Evolutionary conservation across 2,888 invertebrate species (phyloP).

Genomic region (Xanthorhoe spadicearia): DNA sequence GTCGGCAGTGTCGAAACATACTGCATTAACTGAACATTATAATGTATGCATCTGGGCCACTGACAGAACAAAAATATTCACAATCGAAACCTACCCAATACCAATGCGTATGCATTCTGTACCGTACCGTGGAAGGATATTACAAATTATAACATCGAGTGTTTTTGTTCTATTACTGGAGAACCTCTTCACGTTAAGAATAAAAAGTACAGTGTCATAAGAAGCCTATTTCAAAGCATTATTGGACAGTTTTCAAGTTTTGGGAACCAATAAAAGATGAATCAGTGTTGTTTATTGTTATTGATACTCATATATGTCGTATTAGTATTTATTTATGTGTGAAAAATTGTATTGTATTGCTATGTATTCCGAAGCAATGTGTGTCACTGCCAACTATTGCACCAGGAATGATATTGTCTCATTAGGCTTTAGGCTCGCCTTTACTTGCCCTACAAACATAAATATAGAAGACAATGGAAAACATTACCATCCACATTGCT

Average conservation of each 20-base stretch:
- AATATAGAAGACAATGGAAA: slow-evolving; percentile 29
- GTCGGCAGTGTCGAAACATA: slow-evolving; percentile 71
- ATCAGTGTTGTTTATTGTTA: slow-evolving; percentile 3
- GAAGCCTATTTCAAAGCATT: neutral
- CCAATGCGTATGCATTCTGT: slow-evolving; percentile 29
- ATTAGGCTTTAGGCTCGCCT: slow-evolving; percentile 57
- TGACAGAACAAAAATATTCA: slow-evolving; percentile 57
- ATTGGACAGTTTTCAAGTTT: neutral
- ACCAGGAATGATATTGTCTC: slow-evolving; percentile 65
- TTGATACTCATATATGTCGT: slow-evolving; percentile 44
- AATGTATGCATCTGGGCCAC: slow-evolving; percentile 75
- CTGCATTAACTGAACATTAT: slow-evolving; percentile 65
- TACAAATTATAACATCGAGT: slow-evolving; percentile 5
- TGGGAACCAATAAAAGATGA: neutral
- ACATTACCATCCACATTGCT: slow-evolving; percentile 22
- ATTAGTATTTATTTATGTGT: slow-evolving; percentile 65
- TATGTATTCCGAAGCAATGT: slow-evolving; percentile 67
- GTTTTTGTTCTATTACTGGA: neutral
- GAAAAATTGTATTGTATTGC: slow-evolving; percentile 57
- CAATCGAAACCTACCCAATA: slow-evolving; percentile 35
- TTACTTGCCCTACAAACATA: slow-evolving; percentile 52
- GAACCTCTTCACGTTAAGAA: neutral
- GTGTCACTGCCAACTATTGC: slow-evolving; percentile 77
- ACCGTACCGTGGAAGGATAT: slow-evolving; percentile 14
- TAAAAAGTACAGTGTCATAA: neutral